Evolutionary conservation across 2,113 vertebrate genomes (phyloP).

Genomic region (Neomonachus schauinslandi): DNA sequence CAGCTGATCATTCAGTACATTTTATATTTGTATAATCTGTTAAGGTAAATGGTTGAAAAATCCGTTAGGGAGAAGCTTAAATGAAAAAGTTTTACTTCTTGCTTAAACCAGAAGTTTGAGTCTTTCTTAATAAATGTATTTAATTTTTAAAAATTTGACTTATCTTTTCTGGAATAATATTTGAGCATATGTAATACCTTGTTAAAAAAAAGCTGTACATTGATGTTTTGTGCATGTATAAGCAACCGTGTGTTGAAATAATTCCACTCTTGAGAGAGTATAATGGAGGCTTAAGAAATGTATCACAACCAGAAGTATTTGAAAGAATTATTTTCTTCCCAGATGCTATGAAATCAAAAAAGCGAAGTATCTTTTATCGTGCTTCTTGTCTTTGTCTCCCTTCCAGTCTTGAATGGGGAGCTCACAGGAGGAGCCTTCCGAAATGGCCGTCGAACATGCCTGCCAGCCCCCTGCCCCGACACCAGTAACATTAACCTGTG

Average conservation of each 20-base stretch:
- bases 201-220: neutral
- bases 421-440: conserved; percentile 95
- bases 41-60: neutral
- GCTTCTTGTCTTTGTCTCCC: neutral
- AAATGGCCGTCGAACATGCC: conserved; percentile 95
- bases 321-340: neutral
- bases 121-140: neutral
- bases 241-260: neutral
- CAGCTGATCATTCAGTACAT: neutral
- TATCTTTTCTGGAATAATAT: neutral
- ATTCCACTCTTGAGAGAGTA: neutral
- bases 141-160: neutral
- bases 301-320: neutral
- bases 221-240: neutral
- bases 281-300: conserved; percentile 16
- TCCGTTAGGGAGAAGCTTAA: neutral
- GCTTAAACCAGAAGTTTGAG: neutral
- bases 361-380: neutral
- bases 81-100: conserved; percentile 1
- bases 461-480: conserved; percentile 95
- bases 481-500: conserved; percentile 99
- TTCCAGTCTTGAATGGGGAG: conserved; percentile 96
- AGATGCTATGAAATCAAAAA: neutral
- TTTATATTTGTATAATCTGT: conserved; percentile 37
- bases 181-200: conserved; percentile 7